phyloP scores from a whole-genome alignment of 2,113 vertebrate genomes.

The Blennius ocellaris region DNA sequence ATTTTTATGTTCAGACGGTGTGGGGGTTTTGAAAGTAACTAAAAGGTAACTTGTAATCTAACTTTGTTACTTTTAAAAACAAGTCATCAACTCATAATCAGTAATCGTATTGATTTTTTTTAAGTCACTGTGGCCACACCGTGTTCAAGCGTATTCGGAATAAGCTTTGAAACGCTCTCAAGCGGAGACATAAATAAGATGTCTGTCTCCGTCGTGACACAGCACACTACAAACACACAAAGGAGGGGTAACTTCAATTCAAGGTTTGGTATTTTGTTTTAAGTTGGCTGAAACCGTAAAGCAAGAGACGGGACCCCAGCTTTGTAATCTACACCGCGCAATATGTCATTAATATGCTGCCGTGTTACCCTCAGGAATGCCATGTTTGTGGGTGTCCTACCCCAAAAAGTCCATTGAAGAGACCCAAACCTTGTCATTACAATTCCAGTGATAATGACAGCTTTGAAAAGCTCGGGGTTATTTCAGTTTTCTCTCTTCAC shows the following conservation, averaged over 20 bases:
- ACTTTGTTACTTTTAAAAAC: too few species aligned
- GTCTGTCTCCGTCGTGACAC: constrained; percentile 54
- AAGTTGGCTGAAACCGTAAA: constrained; percentile 75
- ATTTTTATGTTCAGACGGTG: too few species aligned
- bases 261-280: constrained; percentile 70
- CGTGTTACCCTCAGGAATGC: constrained; percentile 81
- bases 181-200: too few species aligned
- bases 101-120: too few species aligned
- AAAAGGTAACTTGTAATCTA: too few species aligned
- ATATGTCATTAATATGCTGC: constrained; percentile 84
- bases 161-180: too few species aligned
- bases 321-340: constrained; percentile 80
- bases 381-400: constrained; percentile 86
- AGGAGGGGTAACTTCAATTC: constrained; percentile 51
- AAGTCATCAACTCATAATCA: too few species aligned
- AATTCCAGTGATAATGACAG: constrained; percentile 87
- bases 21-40: too few species aligned
- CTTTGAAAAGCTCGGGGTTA: constrained; percentile 81
- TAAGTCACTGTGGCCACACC: too few species aligned
- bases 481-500: constrained; percentile 81
- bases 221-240: constrained; percentile 64
- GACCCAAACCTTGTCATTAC: constrained; percentile 85
- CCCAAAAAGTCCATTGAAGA: constrained; percentile 82
- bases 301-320: constrained; percentile 69
- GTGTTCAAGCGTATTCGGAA: not conserved